Evolutionary conservation across 2,888 invertebrate species (phyloP).

Genomic region (Scelioninae gen. 1): DNA sequence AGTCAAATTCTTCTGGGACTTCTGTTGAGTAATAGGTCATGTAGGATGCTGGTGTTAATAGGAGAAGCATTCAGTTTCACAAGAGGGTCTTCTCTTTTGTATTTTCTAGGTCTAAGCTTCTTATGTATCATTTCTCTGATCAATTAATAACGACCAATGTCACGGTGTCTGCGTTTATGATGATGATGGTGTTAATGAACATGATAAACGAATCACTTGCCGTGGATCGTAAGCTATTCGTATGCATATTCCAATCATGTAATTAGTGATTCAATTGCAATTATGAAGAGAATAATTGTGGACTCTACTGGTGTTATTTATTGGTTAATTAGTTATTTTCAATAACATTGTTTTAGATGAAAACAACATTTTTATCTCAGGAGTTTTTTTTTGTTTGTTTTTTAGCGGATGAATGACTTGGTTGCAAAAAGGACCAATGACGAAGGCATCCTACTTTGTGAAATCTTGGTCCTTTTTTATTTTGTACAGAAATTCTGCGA

Average conservation of each 20-base stretch:
- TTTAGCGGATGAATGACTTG: not conserved
- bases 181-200: slow-evolving; percentile 4
- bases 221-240: slow-evolving; percentile 8
- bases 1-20: too few species aligned
- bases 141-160: slow-evolving; percentile 16
- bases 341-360: not conserved
- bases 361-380: not conserved
- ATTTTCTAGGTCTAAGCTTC: too few species aligned
- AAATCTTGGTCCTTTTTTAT: slow-evolving; percentile 25
- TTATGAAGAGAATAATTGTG: slow-evolving; percentile 12
- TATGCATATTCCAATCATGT: slow-evolving; percentile 2
- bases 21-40: too few species aligned
- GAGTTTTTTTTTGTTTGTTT: not conserved
- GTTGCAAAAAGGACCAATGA: not conserved
- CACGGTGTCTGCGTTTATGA: slow-evolving; percentile 1
- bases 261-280: slow-evolving; percentile 17
- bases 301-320: slow-evolving; percentile 5
- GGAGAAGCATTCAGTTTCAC: too few species aligned
- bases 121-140: not conserved
- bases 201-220: slow-evolving; percentile 19
- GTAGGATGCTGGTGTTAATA: too few species aligned
- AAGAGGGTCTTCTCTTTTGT: too few species aligned
- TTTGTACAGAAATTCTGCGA: slow-evolving; percentile 46
- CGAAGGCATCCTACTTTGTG: not conserved
- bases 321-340: slow-evolving; percentile 6